Base-by-base conservation (phyloP, 2,797 vertebrate species). In the Phylloscopus collybita region DNA sequence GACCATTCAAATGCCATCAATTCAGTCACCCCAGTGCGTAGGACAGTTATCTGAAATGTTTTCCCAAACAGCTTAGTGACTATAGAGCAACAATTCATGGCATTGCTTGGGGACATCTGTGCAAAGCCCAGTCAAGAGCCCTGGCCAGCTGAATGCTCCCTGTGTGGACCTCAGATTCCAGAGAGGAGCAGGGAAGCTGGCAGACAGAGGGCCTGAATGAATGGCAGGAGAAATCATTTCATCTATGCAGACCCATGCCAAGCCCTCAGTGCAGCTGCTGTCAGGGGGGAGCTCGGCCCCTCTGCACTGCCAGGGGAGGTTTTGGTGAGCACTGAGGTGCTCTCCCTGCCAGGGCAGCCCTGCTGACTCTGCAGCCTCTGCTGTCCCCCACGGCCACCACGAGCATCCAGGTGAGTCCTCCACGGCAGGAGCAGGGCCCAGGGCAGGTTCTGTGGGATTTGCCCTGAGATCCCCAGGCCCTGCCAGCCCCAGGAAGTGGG, bases 31-130 rank as follows among this genome's bases (percentile, higher is more conserved):
- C 96, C 98, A 96, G 95, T 98, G 98, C 98, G 98, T 99, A 98
- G 99, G 99, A 98, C 98, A 98, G 96, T 97, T 98, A 98, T 98
- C 98, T 97, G 97, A 98, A 98, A 98, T 98, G 97, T 98, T 98
- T 98, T 98, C 98, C 96, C 97, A 97, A 98, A 98, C 97, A 97
- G 97, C 97, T 96, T 72, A 50, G 94, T 96, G 97, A 97, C 96
- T 98, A 98, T 98, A 99, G 98, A 98, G 98, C 97, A 93, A 97
- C 98, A 98, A 99, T 99, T 99, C 98, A 99, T 98, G 98, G 97
- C 97, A 98, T 97, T 88, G 95, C 98, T 98, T 83, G 96, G 90
- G 97, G 98, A 98, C 98, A 98, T 99, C 98, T 98, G 98, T 97
- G 98, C 93, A 92, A 97, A 98, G 98, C 95, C 91, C 98, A 97